A percentile compares a stretch with the other conserved stretches of the same genome.
Evolutionary conservation across 1,140 invertebrate genomes (phyloP).

Genomic region (Phymorhynchus buccinoides): DNA sequence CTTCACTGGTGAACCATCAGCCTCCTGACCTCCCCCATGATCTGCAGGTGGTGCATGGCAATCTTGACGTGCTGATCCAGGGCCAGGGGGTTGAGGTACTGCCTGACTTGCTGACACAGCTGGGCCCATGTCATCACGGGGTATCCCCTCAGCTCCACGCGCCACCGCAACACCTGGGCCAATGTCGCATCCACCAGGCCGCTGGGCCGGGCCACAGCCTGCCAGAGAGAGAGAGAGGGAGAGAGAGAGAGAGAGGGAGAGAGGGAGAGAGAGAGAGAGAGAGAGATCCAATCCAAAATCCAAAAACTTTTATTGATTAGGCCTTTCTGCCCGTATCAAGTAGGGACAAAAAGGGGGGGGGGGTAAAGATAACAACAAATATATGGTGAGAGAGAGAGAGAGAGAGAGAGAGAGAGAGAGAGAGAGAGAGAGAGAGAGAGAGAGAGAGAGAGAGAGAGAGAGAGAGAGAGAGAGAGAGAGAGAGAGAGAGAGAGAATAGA

Average conservation of each 20-base stretch:
- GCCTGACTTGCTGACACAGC: constrained; percentile 79
- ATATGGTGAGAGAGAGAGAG: too few species aligned
- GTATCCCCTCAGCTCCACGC: constrained; percentile 77
- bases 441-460: too few species aligned
- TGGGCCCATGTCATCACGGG: constrained; percentile 81
- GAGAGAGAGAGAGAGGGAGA: neutral
- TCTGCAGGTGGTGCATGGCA: constrained; percentile 80
- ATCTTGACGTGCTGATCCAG: constrained; percentile 81
- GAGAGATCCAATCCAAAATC: too few species aligned
- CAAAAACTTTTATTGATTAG: too few species aligned
- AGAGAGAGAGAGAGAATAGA: too few species aligned
- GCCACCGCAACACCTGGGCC: constrained; percentile 76
- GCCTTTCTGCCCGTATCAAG: too few species aligned
- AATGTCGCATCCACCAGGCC: constrained; percentile 80
- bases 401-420: too few species aligned
- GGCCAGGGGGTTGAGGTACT: constrained; percentile 81
- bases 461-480: too few species aligned
- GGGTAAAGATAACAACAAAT: too few species aligned
- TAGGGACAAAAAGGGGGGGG: too few species aligned
- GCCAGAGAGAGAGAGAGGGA: constrained; percentile 8
- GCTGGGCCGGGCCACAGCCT: constrained; percentile 78
- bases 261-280: neutral
- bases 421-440: too few species aligned
- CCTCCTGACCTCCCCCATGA: constrained; percentile 80
- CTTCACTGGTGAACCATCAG: too few species aligned